Conservation (phyloP, 2,888 invertebrate genomes). For the Hirtodrosophila duncani region DNA sequence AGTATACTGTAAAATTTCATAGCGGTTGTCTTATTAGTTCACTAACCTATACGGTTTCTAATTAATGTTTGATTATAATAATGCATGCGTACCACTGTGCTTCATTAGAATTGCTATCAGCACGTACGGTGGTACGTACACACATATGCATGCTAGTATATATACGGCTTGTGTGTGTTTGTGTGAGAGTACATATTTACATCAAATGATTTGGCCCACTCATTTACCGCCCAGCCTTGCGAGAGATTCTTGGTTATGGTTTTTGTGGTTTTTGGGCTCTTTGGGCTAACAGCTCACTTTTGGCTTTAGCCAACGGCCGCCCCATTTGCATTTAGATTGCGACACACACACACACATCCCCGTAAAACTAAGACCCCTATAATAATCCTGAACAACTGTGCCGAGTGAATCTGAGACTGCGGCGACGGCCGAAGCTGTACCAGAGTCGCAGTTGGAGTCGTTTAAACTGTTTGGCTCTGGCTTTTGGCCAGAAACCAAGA, state of each 20-base stretch:
- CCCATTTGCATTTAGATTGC: constrained; percentile 71
- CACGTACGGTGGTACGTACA: constrained; percentile 30
- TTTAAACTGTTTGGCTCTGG: constrained; percentile 18
- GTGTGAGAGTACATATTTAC: constrained; percentile 13
- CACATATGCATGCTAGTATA: constrained; percentile 2
- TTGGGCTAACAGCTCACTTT: constrained; percentile 43
- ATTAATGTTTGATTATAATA: no score
- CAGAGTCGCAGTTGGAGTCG: constrained; percentile 20
- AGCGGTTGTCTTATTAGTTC: no score
- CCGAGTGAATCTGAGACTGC: no score
- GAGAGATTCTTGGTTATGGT: constrained; percentile 65
- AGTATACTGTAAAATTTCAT: no score
- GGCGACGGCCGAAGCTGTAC: constrained; percentile 9
- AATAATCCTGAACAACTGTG: neutral
- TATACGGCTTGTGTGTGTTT: constrained; percentile 1
- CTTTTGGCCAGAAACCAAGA: constrained; percentile 20
- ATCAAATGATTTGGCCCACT: constrained; percentile 42
- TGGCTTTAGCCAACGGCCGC: constrained; percentile 37
- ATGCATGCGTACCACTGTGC: no score
- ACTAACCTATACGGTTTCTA: no score
- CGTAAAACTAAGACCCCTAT: neutral
- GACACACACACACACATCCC: constrained; percentile 7
- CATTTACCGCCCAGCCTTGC: constrained; percentile 34
- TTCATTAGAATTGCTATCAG: no score
- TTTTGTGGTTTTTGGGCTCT: constrained; percentile 62